Evolutionary conservation across 2,797 vertebrate species (phyloP).

Genomic region (Etheostoma nigrum): DNA sequence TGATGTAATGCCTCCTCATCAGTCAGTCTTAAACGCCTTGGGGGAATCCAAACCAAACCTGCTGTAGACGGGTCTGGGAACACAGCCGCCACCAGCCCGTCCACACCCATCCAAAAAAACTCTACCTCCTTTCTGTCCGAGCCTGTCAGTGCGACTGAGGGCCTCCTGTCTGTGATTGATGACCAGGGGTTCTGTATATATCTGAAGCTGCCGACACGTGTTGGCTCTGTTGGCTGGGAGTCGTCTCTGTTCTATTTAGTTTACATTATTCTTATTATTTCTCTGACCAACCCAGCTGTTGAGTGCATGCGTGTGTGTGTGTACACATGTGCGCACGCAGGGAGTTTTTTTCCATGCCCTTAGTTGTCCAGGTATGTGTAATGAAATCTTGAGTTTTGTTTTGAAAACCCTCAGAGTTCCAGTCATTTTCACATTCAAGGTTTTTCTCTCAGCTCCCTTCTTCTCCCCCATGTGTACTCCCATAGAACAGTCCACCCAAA

Average conservation of each 20-base stretch:
- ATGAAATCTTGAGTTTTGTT: slow-evolving; percentile 83
- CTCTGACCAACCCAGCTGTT: slow-evolving; percentile 61
- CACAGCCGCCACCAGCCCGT: slow-evolving; percentile 31
- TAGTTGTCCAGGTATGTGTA: slow-evolving; percentile 85
- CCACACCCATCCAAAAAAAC: slow-evolving; percentile 33
- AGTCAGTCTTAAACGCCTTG: slow-evolving; percentile 29
- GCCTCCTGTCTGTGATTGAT: slow-evolving; percentile 70
- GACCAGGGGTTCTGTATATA: slow-evolving; percentile 56
- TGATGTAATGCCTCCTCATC: slow-evolving; percentile 44
- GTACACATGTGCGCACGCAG: slow-evolving; percentile 21
- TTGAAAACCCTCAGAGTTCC: slow-evolving; percentile 82
- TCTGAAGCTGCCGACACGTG: slow-evolving; percentile 56
- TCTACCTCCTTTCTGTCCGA: slow-evolving; percentile 29
- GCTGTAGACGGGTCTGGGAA: slow-evolving; percentile 44
- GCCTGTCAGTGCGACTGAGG: slow-evolving; percentile 62
- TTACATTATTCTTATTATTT: slow-evolving; percentile 78
- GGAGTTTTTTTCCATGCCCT: slow-evolving; percentile 85
- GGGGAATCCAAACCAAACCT: slow-evolving; percentile 39
- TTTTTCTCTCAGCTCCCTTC: slow-evolving; percentile 56
- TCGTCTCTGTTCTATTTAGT: slow-evolving; percentile 68
- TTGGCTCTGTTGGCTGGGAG: slow-evolving; percentile 51
- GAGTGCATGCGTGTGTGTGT: slow-evolving; percentile 25
- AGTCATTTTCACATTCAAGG: slow-evolving; percentile 79
- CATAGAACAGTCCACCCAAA: slow-evolving; percentile 63
- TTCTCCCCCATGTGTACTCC: slow-evolving; percentile 46